Evolutionary conservation across 2,113 vertebrate genomes (phyloP).

Genomic region (Oxyruncus cristatus): DNA sequence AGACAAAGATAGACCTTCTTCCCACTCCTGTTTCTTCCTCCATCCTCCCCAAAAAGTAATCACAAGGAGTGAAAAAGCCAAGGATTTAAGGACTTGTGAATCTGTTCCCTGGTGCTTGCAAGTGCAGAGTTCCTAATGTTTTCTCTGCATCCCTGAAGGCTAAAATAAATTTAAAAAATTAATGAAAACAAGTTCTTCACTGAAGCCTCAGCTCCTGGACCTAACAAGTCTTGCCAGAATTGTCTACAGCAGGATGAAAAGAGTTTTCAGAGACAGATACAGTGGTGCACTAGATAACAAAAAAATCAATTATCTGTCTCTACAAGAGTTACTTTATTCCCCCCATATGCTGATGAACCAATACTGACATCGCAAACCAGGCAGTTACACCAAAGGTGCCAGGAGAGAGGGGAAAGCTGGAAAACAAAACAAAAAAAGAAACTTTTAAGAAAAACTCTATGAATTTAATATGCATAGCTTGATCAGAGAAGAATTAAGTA

Average conservation of each 20-base stretch:
- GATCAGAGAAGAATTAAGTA: neutral
- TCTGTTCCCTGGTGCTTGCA: neutral
- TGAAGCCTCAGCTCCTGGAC: neutral
- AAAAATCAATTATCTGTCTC: neutral
- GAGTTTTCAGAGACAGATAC: neutral
- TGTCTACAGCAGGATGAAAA: neutral
- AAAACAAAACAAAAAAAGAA: neutral
- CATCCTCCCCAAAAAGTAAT: neutral
- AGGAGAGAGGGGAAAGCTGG: neutral
- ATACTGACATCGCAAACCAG: neutral
- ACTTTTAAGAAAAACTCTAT: neutral
- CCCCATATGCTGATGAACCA: neutral
- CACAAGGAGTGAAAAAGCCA: neutral
- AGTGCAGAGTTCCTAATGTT: neutral
- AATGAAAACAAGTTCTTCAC: neutral
- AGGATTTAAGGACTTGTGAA: neutral
- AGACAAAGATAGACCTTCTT: neutral
- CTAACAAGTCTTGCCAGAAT: neutral
- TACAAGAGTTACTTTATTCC: neutral
- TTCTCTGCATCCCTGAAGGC: neutral
- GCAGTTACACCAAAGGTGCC: neutral
- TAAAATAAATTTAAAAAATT: neutral
- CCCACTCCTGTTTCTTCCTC: neutral
- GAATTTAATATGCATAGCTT: neutral
- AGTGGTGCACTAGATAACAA: neutral